These are phyloP conservation scores for Resseliella maxima DNA, from an alignment of 2,888 invertebrate species.

Conservation along the genomic window DNA sequence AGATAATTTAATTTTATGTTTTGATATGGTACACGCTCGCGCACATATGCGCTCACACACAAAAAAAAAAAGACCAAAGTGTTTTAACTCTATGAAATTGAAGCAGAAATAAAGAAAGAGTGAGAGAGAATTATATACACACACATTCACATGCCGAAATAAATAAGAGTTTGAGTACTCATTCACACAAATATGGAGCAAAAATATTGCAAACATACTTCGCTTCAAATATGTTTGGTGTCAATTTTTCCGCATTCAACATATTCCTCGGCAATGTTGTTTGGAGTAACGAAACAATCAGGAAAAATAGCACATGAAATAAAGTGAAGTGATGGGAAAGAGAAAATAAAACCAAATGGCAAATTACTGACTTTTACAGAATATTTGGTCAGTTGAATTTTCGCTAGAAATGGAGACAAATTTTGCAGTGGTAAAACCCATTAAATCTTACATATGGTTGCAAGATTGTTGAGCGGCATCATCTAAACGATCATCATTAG, in stretches of 20 bases:
- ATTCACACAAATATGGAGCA: slow-evolving; percentile 33
- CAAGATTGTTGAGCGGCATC: not conserved
- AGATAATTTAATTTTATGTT: too few relatives aligned
- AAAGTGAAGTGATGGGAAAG: not conserved
- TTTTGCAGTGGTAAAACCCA: not conserved
- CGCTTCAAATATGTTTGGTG: not conserved
- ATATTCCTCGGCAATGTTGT: not conserved
- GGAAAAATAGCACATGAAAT: not conserved
- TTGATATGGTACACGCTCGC: too few relatives aligned
- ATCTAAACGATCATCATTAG: slow-evolving; percentile 41
- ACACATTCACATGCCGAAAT: too few relatives aligned
- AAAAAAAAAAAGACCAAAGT: too few relatives aligned
- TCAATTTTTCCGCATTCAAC: slow-evolving; percentile 37
- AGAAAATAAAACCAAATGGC: too few relatives aligned
- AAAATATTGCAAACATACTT: not conserved
- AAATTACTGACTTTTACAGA: too few relatives aligned
- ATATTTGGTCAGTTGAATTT: too few relatives aligned
- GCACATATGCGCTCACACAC: too few relatives aligned
- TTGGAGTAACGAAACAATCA: not conserved
- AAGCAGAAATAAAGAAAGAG: too few relatives aligned
- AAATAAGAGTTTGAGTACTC: not conserved
- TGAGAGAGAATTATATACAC: too few relatives aligned
- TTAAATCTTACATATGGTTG: not conserved
- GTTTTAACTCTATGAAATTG: too few relatives aligned
- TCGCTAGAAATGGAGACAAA: not conserved